A percentile compares a stretch with the other conserved stretches of the same genome.
Evolutionary conservation across 2,797 vertebrate genomes (phyloP).

Genomic region (Alectoris magna): DNA sequence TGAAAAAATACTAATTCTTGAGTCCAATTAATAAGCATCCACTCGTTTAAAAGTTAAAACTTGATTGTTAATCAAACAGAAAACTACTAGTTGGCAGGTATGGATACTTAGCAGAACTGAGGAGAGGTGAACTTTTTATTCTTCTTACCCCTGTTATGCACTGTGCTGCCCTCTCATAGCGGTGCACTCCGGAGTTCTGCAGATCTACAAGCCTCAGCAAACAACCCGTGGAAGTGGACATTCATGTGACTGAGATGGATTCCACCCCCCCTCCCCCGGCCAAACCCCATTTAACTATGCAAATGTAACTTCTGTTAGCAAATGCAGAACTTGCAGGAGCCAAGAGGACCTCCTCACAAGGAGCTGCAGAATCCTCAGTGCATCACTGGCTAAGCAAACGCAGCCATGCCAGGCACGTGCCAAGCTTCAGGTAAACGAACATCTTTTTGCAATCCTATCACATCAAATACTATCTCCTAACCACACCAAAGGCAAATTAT

Average conservation of each 20-base stretch:
- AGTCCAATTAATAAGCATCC: background rate
- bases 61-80: background rate
- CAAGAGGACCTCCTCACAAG: background rate
- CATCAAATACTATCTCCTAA: background rate
- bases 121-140: background rate
- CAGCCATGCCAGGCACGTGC: background rate
- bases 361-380: background rate
- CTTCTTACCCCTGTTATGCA: background rate
- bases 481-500: background rate
- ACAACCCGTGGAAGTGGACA: background rate
- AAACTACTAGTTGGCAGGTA: background rate
- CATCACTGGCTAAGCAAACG: background rate
- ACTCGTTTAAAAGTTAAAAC: background rate
- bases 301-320: background rate
- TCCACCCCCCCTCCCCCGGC: too few species aligned
- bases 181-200: background rate
- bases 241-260: background rate
- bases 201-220: background rate
- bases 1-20: background rate
- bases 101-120: rapidly evolving
- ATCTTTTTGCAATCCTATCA: background rate
- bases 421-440: background rate
- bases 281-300: background rate
- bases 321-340: background rate
- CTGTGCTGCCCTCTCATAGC: background rate